Percentiles rank a stretch among this genome's conserved stretches.
Conservation (phyloP, 2,888 invertebrate species). For the Amphimallon solstitiale region DNA sequence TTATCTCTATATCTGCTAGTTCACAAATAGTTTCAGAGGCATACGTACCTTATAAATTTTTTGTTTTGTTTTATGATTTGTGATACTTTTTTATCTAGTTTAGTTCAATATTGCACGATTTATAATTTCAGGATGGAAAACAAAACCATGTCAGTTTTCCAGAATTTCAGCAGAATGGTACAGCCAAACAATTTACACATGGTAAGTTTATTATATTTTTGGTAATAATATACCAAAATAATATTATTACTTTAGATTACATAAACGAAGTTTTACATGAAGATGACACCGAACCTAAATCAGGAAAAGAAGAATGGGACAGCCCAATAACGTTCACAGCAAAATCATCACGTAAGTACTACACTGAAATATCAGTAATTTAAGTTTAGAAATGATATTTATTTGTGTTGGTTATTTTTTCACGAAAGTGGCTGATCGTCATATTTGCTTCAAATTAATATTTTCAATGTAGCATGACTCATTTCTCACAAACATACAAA, state of each 20-base stretch:
- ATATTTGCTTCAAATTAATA: conserved; percentile 32
- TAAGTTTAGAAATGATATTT: background rate
- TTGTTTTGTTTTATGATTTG: background rate
- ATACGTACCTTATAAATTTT: too few relatives aligned
- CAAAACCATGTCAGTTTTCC: conserved; percentile 90
- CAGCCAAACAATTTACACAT: conserved; percentile 87
- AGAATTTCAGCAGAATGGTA: conserved; percentile 89
- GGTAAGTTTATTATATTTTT: conserved; percentile 66
- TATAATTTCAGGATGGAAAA: conserved; percentile 77
- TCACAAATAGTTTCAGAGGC: too few relatives aligned
- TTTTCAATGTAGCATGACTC: conserved; percentile 15
- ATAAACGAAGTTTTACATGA: conserved; percentile 85
- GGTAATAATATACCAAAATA: background rate
- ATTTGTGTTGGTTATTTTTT: background rate
- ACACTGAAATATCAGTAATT: background rate
- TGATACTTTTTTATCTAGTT: background rate
- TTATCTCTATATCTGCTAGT: too few relatives aligned
- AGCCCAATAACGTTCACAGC: conserved; percentile 92
- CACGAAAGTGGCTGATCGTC: conserved; percentile 38
- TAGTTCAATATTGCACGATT: background rate
- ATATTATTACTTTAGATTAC: conserved; percentile 71
- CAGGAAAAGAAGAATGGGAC: conserved; percentile 79
- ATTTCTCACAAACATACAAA: conserved; percentile 4
- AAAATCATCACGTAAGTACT: conserved; percentile 84
- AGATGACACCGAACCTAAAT: conserved; percentile 67